Percentiles rank a stretch among this genome's conserved stretches.
phyloP scores from a whole-genome alignment of 2,113 vertebrate species.

The Electrona antarctica region DNA sequence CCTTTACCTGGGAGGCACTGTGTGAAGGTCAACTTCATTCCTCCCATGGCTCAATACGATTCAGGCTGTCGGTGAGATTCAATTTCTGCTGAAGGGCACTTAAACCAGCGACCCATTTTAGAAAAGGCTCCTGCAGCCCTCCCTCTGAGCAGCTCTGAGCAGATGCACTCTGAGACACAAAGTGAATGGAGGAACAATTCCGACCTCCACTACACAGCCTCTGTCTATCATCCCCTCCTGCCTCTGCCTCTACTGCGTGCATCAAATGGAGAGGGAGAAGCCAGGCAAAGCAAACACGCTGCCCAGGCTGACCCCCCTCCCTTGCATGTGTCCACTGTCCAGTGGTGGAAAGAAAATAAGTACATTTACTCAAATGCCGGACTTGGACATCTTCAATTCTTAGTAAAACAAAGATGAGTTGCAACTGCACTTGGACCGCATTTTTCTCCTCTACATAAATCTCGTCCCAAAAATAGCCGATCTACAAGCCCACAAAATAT shows the following conservation, averaged over 20 bases:
- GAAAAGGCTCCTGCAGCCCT: constrained; percentile 61
- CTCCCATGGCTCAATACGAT: constrained; percentile 65
- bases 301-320: too few species aligned
- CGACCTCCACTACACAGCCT: constrained; percentile 45
- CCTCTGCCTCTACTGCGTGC: neutral
- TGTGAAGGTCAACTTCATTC: constrained; percentile 71
- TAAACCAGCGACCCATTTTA: constrained; percentile 76
- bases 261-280: too few species aligned
- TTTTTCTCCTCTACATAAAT: too few species aligned
- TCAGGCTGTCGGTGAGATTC: constrained; percentile 73
- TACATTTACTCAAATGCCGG: too few species aligned
- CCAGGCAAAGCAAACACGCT: too few species aligned
- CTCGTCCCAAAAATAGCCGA: too few species aligned
- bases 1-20: constrained; percentile 49
- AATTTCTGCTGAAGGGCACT: constrained; percentile 78
- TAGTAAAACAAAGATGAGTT: too few species aligned
- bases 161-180: constrained; percentile 56
- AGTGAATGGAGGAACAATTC: constrained; percentile 51
- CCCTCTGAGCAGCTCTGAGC: constrained; percentile 58
- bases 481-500: too few species aligned
- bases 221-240: constrained; percentile 12
- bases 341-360: too few species aligned
- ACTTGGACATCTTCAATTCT: too few species aligned
- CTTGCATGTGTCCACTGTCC: too few species aligned
- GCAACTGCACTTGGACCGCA: too few species aligned